Conservation (phyloP, 2,113 vertebrate species). For the Oenanthe oenanthe region DNA sequence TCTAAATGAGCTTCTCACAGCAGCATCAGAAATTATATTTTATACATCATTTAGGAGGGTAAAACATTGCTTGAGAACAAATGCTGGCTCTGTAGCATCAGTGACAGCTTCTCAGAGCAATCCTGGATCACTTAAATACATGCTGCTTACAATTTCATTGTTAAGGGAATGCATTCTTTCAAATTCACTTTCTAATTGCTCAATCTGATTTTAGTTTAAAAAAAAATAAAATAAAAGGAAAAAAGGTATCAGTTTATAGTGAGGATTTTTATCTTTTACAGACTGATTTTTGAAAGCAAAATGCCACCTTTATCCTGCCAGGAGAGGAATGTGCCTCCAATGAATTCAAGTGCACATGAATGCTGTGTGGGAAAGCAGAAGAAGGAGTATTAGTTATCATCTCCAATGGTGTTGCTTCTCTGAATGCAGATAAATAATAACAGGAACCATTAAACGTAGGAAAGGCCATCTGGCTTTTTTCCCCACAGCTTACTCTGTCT, state of each 20-base stretch:
- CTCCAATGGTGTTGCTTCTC: conserved; percentile 44
- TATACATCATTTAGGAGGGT: neutral
- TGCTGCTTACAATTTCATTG: neutral
- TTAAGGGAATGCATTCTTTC: neutral
- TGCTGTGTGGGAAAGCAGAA: conserved; percentile 36
- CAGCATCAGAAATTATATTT: neutral
- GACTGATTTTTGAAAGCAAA: neutral
- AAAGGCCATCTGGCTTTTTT: conserved; percentile 38
- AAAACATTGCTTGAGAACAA: neutral
- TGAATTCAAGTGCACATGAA: neutral
- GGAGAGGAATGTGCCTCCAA: neutral
- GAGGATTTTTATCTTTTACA: neutral
- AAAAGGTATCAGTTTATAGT: neutral
- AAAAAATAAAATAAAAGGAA: neutral
- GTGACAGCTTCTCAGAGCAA: neutral
- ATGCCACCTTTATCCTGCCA: neutral
- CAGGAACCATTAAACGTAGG: conserved; percentile 34
- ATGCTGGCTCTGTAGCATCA: neutral
- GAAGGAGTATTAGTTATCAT: conserved; percentile 22
- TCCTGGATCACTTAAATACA: neutral
- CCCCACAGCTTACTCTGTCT: conserved; percentile 37
- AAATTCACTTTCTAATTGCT: neutral
- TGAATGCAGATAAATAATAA: conserved; percentile 68
- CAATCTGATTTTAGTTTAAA: neutral
- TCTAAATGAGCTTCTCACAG: neutral